Percentiles rank a stretch among this genome's conserved stretches.
Evolutionary conservation across 2,888 invertebrate genomes (phyloP).

Genomic region (Chalcis sispes): DNA sequence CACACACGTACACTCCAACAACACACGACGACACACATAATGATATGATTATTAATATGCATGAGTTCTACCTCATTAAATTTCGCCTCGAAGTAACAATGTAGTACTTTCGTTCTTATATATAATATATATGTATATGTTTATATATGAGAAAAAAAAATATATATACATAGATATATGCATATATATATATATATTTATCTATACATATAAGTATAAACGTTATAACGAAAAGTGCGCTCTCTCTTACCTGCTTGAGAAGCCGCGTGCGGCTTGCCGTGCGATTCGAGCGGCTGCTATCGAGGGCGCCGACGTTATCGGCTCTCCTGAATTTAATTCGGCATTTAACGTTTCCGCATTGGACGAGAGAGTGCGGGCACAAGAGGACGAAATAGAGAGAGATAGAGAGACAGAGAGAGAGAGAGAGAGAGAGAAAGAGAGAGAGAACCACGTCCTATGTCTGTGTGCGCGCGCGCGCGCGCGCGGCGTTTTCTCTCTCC

Average conservation of each 20-base stretch:
- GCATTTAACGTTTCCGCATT: conserved; percentile 52
- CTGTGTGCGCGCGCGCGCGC: not conserved
- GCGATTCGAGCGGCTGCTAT: not conserved
- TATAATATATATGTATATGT: conserved; percentile 29
- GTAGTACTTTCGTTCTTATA: conserved; percentile 58
- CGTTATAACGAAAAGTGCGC: conserved; percentile 39
- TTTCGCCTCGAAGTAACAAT: conserved; percentile 60
- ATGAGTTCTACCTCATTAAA: conserved; percentile 58
- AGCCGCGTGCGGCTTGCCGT: not conserved
- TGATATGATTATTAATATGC: conserved; percentile 58
- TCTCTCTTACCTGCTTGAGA: conserved; percentile 9
- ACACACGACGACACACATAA: conserved; percentile 28
- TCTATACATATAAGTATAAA: no score
- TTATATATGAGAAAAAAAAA: not conserved
- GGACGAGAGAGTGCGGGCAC: no score
- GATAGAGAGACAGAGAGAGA: no score
- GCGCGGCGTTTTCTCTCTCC: no score
- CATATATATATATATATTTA: no score
- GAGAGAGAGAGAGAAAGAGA: no score
- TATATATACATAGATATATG: no score
- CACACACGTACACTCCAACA: conserved; percentile 13
- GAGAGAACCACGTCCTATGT: not conserved
- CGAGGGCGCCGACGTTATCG: conserved; percentile 5
- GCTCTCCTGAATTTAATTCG: conserved; percentile 49
- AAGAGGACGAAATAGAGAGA: no score